Base-by-base conservation (phyloP, 2,888 invertebrate species). In the Saturnia pavonia region DNA sequence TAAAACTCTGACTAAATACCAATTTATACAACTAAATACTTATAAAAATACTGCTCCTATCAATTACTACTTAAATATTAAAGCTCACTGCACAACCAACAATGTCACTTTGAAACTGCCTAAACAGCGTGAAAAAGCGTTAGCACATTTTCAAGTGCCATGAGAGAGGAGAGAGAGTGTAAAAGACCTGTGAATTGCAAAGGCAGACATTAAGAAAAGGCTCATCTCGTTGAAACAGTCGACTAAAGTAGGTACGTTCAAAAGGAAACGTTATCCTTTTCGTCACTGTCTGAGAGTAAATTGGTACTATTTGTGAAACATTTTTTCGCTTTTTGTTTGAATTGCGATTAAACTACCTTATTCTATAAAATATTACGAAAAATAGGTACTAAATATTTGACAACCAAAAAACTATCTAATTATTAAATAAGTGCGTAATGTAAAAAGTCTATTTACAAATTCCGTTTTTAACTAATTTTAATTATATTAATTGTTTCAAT, bases 171-270 rank as follows among this genome's bases (percentile, higher is more conserved):
- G n/a, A 78, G 54, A 57, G 16, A 12, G 54, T 57, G 78, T 78
- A 76, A 78, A 84, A 82, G 81, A 76, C 76, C 76, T 74, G 76
- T 79, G 78, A 81, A 78, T 79, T 81, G 77, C 76, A 79, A 78
- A 82, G 73, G 76, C 76, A 78, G 76, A 75, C 77, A 75, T 80
- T 77, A 76, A 76, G 77, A 78, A 78, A 66, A 81, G 77, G 78
- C 80, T 82, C 78, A 76, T 79, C 76, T 75, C 74, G 74, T 77
- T 76, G 74, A 78, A 81, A 78, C 77, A 77, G 74, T 77, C 75
- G 68, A 70, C 76, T 80, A 77, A 77, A 78, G 72, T 71, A 71
- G 73, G 71, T 78, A 76, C 71, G 77, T 73, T 77, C n/a, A n/a
- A n/a, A n/a, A 74, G 67, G 67, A 70, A 48, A 70, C 71, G 57